Evolutionary conservation across 2,113 vertebrate species (phyloP), one percentile per base, ranked within the genome.

Genomic region (Notarius quadriscutis): DNA sequence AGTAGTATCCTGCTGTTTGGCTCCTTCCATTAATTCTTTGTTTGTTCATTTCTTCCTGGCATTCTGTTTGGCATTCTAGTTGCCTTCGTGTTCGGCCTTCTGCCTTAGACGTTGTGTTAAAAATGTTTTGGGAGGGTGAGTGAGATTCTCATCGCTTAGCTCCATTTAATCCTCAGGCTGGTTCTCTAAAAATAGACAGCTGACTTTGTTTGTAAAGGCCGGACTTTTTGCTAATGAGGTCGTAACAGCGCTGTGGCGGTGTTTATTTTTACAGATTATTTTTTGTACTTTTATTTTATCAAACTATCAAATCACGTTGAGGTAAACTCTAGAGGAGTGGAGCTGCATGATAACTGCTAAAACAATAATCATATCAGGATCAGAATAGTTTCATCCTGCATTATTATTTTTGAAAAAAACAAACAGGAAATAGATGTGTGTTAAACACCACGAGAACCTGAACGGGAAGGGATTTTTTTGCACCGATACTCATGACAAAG

Each of bases 21-120:
- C 95, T 95, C 92, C 92, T 93, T 86, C 89, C 91, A 93, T 94
- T 93, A 93, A 92, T 93, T 94, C 93, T 94, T 94, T 96, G 94
- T 95, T 93, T 94, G 81, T 93, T 95, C 94, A 78, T 94, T 94
- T 96, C 94, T 96, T 96, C 96, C 96, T 96, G 95, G 90, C 95
- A 95, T 97, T 97, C 95, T 96, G 95, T 93, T 92, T 88, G 92
- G 93, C 93, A 95, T 41, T 41, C 41, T 41, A 41, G 41, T 86
- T 88, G 67, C 90, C 92, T 93, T 92, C 95, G 90, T 95, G 95
- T 96, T 75, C 93, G 93, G 48, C 93, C 93, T 94, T 94, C 92
- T 91, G 92, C 85, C 90, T 84, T 93, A 90, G 91, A 93, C 86
- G 85, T 84, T 81, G 86, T 62, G 86, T 69, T 81, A 87, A 86